Evolutionary conservation across 1,140 invertebrate genomes (phyloP).

Genomic region (Conus betulinus): DNA sequence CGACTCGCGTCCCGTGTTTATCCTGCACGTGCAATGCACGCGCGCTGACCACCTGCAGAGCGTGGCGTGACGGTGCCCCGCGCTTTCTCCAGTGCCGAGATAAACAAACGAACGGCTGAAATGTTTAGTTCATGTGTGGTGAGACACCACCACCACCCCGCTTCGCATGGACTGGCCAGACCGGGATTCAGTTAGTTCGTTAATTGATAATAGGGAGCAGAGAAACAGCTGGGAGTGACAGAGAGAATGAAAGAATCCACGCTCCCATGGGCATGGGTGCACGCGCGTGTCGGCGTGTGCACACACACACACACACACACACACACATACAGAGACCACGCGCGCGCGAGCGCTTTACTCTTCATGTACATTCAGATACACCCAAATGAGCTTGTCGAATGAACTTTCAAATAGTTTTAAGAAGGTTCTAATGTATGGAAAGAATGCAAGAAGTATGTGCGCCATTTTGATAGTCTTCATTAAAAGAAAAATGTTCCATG

Average conservation of each 20-base stretch:
- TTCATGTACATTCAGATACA: too few species aligned
- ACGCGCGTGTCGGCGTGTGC: too few species aligned
- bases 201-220: not conserved
- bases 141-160: not conserved
- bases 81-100: not conserved
- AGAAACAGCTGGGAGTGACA: not conserved
- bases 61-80: not conserved
- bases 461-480: too few species aligned
- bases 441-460: too few species aligned
- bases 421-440: too few species aligned
- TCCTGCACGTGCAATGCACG: not conserved
- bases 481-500: too few species aligned
- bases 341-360: too few species aligned
- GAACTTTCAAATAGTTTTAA: too few species aligned
- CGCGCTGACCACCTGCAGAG: not conserved
- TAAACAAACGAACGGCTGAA: not conserved
- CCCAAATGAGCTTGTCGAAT: too few species aligned
- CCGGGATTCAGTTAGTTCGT: not conserved
- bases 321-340: too few species aligned
- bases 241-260: not conserved
- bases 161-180: not conserved
- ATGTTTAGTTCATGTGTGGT: not conserved
- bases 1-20: not conserved
- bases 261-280: too few species aligned
- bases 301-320: too few species aligned